These are phyloP conservation scores for Amblyteles armatorius DNA, from an alignment of 2,888 invertebrate species.

Conservation along the genomic window DNA sequence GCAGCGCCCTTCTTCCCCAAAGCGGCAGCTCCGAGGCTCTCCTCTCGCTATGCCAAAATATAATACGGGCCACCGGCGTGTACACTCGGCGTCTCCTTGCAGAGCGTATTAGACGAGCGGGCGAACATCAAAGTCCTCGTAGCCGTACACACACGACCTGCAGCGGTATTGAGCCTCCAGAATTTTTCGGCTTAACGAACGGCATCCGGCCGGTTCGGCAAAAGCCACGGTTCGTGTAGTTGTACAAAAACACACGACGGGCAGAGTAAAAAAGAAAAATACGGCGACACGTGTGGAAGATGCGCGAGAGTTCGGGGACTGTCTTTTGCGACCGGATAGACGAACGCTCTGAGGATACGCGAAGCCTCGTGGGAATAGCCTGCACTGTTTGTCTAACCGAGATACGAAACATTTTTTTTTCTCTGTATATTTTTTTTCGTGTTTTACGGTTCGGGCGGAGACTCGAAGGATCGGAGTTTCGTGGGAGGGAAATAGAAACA, in stretches of 20 bases:
- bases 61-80: slow-evolving; percentile 61
- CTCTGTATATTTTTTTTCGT: not conserved
- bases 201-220: slow-evolving; percentile 70
- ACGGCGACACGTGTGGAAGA: slow-evolving; percentile 72
- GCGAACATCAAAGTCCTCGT: slow-evolving; percentile 64
- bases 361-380: slow-evolving; percentile 66
- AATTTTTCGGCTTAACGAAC: slow-evolving; percentile 73
- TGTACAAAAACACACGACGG: slow-evolving; percentile 11
- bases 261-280: slow-evolving; percentile 57
- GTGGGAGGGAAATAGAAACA: slow-evolving; percentile 5
- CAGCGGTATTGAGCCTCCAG: slow-evolving; percentile 57
- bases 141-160: slow-evolving; percentile 12
- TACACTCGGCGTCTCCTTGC: not conserved
- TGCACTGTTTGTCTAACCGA: slow-evolving; percentile 62
- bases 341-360: not conserved
- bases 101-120: slow-evolving; percentile 46
- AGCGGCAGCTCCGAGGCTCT: slow-evolving; percentile 53
- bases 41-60: slow-evolving; percentile 61
- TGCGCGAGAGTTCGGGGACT: slow-evolving; percentile 43
- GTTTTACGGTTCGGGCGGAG: not conserved
- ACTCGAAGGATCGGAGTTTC: not conserved
- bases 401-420: slow-evolving; percentile 55
- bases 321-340: slow-evolving; percentile 39
- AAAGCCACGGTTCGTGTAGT: slow-evolving; percentile 26
- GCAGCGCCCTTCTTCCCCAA: slow-evolving; percentile 49